Base-by-base conservation (phyloP, 37 sponge, comb jelly and placozoan genomes). In the Beroe ovata region DNA sequence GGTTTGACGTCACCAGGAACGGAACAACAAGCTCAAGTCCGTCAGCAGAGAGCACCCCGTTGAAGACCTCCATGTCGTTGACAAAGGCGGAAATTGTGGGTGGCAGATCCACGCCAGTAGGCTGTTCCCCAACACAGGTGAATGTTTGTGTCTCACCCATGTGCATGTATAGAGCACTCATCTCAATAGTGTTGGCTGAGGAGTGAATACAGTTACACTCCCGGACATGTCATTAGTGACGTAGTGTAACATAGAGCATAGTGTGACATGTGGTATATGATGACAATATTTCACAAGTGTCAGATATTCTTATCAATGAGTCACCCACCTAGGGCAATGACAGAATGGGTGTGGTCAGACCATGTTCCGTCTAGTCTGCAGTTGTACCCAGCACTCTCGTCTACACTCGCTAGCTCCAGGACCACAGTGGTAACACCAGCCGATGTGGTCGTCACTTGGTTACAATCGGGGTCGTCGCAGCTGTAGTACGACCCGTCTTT, bases 41-140 rank as follows among this genome's bases (percentile, higher is more conserved):
- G 30, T 66, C 36, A 26, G 11, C 69, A 2, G 69, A 66, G 4
- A 66, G 35, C 18, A 29, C 69, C 19, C 69, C 69, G 1, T 30
- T 37, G 34, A 34, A 2, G 2, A 66, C 69, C 35, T 66, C 35
- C 69, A 29, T 66, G 16, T 66, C 36, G 16, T 66, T 66, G 69
- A 66, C 30, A 66, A 66, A 66, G 30, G 69, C 69, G 35, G 69
- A 26, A 1, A 66, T 66, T 34, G 35, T 66, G 19, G 69, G 69
- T 8, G 69, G 69, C 8, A 66, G 69, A 30, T 66, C 69, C 16
- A 66, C 69, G 1, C 69, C 69, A 19, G 25, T 37, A 18, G 69
- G 69, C 30, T 66, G 69, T 6, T 34, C 18, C 36, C 69, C 69
- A 26, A 32, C 69, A 66, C 69, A 66, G 18, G 69, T 66, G 69